A percentile compares a stretch with the other conserved stretches of the same genome.
Conservation (phyloP, 2,888 invertebrate genomes). For the Calameuta idolon region DNA sequence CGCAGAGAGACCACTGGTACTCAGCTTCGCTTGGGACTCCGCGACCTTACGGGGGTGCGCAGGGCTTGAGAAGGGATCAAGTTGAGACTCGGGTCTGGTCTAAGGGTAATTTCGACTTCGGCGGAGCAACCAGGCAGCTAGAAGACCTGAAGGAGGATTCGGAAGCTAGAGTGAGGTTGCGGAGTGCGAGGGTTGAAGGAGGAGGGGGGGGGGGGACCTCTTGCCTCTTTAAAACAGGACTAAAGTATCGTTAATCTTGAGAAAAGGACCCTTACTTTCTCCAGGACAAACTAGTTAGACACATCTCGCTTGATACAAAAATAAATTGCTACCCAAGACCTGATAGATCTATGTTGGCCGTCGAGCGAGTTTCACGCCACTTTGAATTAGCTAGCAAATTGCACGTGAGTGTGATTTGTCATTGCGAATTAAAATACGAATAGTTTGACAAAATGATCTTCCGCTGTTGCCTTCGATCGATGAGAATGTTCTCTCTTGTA, state of each 20-base stretch:
- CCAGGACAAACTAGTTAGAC: constrained; percentile 65
- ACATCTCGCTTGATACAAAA: constrained; percentile 64
- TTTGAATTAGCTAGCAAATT: not conserved
- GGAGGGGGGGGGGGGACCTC: constrained; percentile 26
- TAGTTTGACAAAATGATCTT: not conserved
- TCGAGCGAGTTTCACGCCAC: constrained; percentile 19
- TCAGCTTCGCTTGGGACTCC: not conserved
- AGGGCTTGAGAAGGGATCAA: constrained; percentile 24
- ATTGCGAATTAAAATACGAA: not conserved
- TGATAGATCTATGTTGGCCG: constrained; percentile 52
- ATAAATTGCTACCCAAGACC: constrained; percentile 57
- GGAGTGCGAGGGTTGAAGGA: constrained; percentile 20
- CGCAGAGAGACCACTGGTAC: constrained; percentile 22
- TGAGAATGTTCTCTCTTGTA: not conserved
- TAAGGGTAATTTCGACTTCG: not conserved
- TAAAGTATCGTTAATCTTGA: constrained; percentile 67
- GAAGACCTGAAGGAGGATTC: constrained; percentile 13
- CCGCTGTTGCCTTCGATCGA: not conserved
- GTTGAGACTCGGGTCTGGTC: not conserved
- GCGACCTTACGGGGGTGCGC: constrained; percentile 20
- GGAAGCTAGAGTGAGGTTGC: constrained; percentile 24
- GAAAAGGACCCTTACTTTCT: constrained; percentile 57
- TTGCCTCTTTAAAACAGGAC: constrained; percentile 62
- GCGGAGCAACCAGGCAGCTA: not conserved
- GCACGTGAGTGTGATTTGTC: not conserved